Evolutionary conservation across 2,797 vertebrate genomes (phyloP).

Genomic region (Eulemur mongoz): DNA sequence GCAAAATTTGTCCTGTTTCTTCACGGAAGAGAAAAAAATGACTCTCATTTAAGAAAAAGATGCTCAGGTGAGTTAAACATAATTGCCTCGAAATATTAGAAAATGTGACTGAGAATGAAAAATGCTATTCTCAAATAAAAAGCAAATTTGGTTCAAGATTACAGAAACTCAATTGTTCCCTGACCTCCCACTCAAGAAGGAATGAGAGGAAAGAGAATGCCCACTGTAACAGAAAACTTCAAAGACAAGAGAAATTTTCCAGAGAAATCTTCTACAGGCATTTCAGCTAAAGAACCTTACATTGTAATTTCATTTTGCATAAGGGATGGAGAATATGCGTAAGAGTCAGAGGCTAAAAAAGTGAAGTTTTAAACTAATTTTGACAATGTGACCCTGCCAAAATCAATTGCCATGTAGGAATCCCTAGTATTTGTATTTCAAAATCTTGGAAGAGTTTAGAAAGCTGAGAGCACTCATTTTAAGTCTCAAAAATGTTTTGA

Average conservation of each 20-base stretch:
- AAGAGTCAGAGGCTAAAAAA: neutral
- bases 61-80: neutral
- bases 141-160: slow-evolving; percentile 17
- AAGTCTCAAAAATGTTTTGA: slow-evolving; percentile 17
- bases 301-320: slow-evolving; percentile 19
- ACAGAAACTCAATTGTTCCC: slow-evolving; percentile 14
- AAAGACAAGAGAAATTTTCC: slow-evolving; percentile 6
- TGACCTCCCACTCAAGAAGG: neutral
- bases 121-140: slow-evolving; percentile 1
- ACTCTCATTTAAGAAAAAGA: neutral
- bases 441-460: neutral
- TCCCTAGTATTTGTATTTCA: neutral
- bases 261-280: neutral
- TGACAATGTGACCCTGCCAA: slow-evolving; percentile 23
- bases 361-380: slow-evolving; percentile 48
- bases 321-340: neutral
- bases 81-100: neutral
- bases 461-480: neutral
- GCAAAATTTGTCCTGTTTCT: neutral
- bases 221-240: neutral
- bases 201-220: neutral
- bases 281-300: slow-evolving; percentile 33
- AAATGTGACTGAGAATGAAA: neutral
- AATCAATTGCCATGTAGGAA: neutral
- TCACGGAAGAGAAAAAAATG: neutral